Evolutionary conservation across 2,888 invertebrate genomes (phyloP).

Genomic region (Drosophila anceps): DNA sequence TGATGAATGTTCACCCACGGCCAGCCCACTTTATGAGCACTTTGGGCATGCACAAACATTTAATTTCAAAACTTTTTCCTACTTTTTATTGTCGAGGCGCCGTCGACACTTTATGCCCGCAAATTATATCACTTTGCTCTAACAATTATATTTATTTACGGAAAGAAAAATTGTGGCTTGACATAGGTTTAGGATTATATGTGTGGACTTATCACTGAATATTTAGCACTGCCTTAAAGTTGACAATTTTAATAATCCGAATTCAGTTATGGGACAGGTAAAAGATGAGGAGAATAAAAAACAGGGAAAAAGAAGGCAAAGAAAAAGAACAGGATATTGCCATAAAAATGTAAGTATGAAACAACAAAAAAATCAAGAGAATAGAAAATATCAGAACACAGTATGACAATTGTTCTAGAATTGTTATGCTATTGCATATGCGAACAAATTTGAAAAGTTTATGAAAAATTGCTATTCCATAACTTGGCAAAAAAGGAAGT

Average conservation of each 20-base stretch:
- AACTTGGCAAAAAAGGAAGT: too few species aligned
- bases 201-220: not conserved
- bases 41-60: conserved; percentile 58
- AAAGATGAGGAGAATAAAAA: not conserved
- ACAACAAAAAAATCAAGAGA: not conserved
- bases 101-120: conserved; percentile 15
- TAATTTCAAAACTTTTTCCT: conserved; percentile 52
- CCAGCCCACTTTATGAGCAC: conserved; percentile 59
- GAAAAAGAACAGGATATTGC: not conserved
- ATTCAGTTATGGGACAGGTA: too few species aligned
- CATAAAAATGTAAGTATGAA: not conserved
- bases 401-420: too few species aligned
- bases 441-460: too few species aligned
- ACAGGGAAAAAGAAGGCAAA: not conserved
- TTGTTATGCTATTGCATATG: too few species aligned
- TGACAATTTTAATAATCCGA: not conserved
- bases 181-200: not conserved
- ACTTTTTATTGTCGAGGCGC: conserved; percentile 39
- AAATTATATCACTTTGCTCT: conserved; percentile 25
- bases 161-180: not conserved
- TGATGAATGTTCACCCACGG: conserved; percentile 60
- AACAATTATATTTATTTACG: conserved; percentile 18
- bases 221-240: not conserved
- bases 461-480: too few species aligned
- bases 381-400: not conserved